Evolutionary conservation across 2,888 invertebrate species (phyloP), one percentile per base, ranked within the genome.

Genomic region (Xestoiulus laeticollis): DNA sequence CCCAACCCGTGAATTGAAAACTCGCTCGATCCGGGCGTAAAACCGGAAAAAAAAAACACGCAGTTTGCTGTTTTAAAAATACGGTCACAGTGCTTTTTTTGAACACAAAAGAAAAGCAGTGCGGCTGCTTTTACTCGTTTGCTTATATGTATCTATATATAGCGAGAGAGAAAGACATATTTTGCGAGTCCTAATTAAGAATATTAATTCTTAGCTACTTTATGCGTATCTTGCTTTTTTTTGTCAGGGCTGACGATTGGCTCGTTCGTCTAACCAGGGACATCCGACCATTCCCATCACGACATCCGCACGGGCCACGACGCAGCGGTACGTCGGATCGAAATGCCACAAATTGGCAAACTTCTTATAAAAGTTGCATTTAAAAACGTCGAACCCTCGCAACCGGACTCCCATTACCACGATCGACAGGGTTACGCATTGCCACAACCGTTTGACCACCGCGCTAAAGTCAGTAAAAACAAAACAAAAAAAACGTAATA

Each of bases 171-270:
- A 78, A 30, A 78, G 30, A 78, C 16, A 78, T 78, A 78, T 78
- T 78, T 78, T 26, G 78, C 68, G 68, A 68, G 68, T 68, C 68
- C 68, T 68, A 68, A 26, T 26, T 68, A 68, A 68, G 68, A 78
- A 78, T 78, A 78, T 78, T 78, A 78, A 30, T 78, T 78, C 78
- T 78, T 26, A 78, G 30, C 78, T 78, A 78, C 78, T 78, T 68
- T 78, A 78, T 78, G 78, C 78, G 78, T 30, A 78, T 78, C 78
- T 78, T 38, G 38, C 6, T 68, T 59, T 68, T 78, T 78, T 48
- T 48, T 48, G 26, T n/a, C 78, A 26, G 78, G 30, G 68, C 68
- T 14, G 78, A 26, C 16, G n/a, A 19, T 19, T 14, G 48, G 48
- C n/a, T n/a, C n/a, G n/a, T n/a, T n/a, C n/a, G n/a, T n/a, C n/a